A percentile compares a stretch with the other conserved stretches of the same genome.
These are phyloP conservation scores for Drosophila repletoides DNA, from an alignment of 1,140 invertebrate species.

Conservation along the genomic window DNA sequence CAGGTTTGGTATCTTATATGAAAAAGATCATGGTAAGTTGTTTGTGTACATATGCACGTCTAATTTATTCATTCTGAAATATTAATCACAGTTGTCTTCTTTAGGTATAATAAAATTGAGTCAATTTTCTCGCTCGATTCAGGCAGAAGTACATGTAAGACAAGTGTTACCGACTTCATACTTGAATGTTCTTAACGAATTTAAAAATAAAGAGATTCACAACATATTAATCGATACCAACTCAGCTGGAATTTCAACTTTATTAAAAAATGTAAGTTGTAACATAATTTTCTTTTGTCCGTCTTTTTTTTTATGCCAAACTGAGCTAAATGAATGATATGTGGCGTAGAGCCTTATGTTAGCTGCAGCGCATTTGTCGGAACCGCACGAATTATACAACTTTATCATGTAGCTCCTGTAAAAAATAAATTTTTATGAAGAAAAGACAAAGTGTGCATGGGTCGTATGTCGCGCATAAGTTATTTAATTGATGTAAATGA, in stretches of 20 bases:
- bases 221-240: constrained; percentile 93
- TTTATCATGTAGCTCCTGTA: too few relatives aligned
- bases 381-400: too few relatives aligned
- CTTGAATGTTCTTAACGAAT: constrained; percentile 55
- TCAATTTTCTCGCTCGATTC: constrained; percentile 48
- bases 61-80: not conserved
- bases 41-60: not conserved
- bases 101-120: constrained; percentile 65
- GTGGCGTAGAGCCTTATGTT: too few relatives aligned
- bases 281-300: not conserved
- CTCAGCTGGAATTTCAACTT: constrained; percentile 87
- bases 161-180: constrained; percentile 52
- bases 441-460: too few relatives aligned
- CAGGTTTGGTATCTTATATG: constrained; percentile 94
- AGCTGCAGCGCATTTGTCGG: too few relatives aligned
- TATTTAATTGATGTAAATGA: too few relatives aligned
- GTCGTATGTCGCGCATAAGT: too few relatives aligned
- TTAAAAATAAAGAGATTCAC: constrained; percentile 74
- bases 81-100: not conserved
- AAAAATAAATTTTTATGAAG: too few relatives aligned
- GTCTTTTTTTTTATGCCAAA: too few relatives aligned
- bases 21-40: constrained; percentile 82
- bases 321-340: too few relatives aligned
- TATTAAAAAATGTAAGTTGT: constrained; percentile 90
- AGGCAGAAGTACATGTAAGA: constrained; percentile 59